Percentiles rank a stretch among this genome's conserved stretches.
Conservation (phyloP, 1,140 invertebrate genomes). For the Liolophura sinensis region DNA sequence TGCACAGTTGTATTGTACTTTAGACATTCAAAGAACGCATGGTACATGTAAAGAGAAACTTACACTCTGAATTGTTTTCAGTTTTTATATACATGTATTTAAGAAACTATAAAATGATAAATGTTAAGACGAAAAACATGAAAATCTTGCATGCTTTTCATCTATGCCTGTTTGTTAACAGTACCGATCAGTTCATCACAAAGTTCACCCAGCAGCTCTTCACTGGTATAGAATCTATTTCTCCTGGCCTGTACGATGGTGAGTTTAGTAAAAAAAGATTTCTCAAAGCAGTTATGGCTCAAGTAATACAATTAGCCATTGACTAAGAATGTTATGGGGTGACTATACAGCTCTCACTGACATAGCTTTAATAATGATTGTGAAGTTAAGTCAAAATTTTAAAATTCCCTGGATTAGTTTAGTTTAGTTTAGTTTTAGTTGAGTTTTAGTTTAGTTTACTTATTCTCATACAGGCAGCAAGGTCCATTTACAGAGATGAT, state of each 20-base stretch:
- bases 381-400: no score
- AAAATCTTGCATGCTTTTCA: background rate
- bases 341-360: no score
- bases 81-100: no score
- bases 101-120: background rate
- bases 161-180: background rate
- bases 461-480: no score
- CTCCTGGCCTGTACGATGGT: constrained; percentile 17
- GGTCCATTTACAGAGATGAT: no score
- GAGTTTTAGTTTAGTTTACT: no score
- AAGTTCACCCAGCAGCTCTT: constrained; percentile 38
- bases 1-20: background rate
- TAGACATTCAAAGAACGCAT: background rate
- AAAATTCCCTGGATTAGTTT: no score
- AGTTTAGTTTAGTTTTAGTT: no score
- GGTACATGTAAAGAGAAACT: background rate
- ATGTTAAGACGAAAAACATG: background rate
- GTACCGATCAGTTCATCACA: constrained; percentile 53
- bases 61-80: background rate
- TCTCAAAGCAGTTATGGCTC: no score
- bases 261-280: background rate
- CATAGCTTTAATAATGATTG: no score
- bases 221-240: constrained; percentile 46
- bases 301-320: no score
- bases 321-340: no score